Evolutionary conservation across 2,113 vertebrate genomes (phyloP).

Genomic region (Rhea pennata): DNA sequence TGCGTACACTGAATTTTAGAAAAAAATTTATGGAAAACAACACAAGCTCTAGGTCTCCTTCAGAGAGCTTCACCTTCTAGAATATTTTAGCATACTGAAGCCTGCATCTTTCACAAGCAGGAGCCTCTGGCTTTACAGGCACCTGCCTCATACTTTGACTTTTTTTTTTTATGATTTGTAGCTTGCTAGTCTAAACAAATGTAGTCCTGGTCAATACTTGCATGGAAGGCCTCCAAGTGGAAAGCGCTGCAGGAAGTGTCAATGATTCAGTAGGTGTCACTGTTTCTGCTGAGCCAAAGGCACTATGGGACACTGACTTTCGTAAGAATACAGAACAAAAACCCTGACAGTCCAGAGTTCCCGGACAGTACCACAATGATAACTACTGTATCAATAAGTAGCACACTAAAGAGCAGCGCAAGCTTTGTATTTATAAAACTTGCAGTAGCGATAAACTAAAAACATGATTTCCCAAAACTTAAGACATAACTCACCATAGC

Average conservation of each 20-base stretch:
- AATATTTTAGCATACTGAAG: not conserved
- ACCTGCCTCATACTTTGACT: not conserved
- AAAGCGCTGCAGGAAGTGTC: not conserved
- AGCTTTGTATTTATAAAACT: no score
- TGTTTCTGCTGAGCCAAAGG: not conserved
- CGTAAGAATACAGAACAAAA: accelerated
- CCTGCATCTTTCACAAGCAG: not conserved
- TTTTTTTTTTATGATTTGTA: not conserved
- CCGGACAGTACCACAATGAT: accelerated
- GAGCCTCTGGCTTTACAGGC: accelerated
- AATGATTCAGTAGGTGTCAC: not conserved
- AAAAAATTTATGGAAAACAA: accelerated
- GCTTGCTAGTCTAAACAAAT: not conserved
- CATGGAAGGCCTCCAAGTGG: not conserved
- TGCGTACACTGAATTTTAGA: not conserved
- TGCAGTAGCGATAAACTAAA: no score
- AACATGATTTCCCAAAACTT: accelerated
- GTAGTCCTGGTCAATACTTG: not conserved
- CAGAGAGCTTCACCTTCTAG: not conserved
- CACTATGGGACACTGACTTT: not conserved
- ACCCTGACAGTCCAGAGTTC: not conserved
- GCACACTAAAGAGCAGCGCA: not conserved
- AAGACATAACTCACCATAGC: not conserved
- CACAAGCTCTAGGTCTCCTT: not conserved
- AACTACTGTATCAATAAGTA: accelerated